A percentile compares a stretch with the other conserved stretches of the same genome.
phyloP scores from a whole-genome alignment of 2,113 vertebrate genomes.

The Paratilapia polleni region DNA sequence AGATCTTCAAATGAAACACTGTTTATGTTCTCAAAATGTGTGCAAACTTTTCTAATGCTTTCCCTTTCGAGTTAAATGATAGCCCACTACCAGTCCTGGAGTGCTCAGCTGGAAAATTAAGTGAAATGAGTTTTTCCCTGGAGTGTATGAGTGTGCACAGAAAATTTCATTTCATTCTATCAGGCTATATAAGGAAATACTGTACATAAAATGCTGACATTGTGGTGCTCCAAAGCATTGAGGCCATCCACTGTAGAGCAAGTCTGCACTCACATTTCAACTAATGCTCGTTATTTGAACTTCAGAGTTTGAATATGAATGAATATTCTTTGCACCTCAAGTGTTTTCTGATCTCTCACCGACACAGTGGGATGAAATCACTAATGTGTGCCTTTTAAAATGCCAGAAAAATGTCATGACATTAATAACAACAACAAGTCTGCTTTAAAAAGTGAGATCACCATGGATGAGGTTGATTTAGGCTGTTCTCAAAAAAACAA shows the following conservation, averaged over 20 bases:
- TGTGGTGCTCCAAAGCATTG: background rate
- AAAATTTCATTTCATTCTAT: background rate
- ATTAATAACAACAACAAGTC: background rate
- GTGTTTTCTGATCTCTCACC: background rate
- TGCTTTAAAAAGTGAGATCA: background rate
- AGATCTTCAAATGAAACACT: background rate
- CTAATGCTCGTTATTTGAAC: background rate
- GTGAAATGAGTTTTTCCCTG: background rate
- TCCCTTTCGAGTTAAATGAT: background rate
- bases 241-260: background rate
- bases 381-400: background rate
- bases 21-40: background rate
- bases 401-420: too few relatives aligned
- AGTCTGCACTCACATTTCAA: background rate
- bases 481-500: background rate
- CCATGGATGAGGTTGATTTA: background rate
- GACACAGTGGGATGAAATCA: background rate
- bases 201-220: background rate
- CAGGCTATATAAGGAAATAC: background rate
- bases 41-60: background rate
- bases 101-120: background rate
- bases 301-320: accelerated
- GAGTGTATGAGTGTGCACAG: background rate
- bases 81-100: background rate
- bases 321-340: background rate